These are phyloP conservation scores for Cydia amplana DNA, from an alignment of 1,140 invertebrate species.

Conservation along the genomic window DNA sequence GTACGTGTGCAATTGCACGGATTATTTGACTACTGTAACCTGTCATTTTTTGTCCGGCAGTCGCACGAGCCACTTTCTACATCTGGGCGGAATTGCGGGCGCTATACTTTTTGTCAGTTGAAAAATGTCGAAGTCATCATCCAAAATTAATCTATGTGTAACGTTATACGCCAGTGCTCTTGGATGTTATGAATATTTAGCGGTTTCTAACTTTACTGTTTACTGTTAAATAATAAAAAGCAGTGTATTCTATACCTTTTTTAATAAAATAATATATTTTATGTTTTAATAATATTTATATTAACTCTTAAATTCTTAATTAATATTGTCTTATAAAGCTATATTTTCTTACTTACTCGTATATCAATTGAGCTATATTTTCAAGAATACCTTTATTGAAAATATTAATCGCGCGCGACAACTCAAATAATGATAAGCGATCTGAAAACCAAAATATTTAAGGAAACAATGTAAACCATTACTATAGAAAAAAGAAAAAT, in stretches of 20 bases:
- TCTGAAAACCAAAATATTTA: background rate
- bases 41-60: constrained; percentile 54
- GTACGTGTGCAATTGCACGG: constrained; percentile 76
- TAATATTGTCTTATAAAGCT: no score
- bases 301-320: no score
- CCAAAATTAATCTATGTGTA: constrained; percentile 49
- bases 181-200: constrained; percentile 6
- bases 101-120: constrained; percentile 61
- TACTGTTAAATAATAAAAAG: background rate
- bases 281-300: background rate
- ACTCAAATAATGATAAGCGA: no score
- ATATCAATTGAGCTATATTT: no score
- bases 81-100: constrained; percentile 69
- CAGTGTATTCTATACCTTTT: background rate
- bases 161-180: constrained; percentile 45
- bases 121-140: constrained; percentile 65
- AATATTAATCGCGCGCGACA: no score
- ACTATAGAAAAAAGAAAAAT: background rate
- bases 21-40: constrained; percentile 65
- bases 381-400: no score
- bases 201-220: constrained; percentile 8
- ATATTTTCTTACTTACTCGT: no score
- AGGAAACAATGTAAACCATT: background rate
- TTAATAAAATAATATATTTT: background rate
- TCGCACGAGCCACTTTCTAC: constrained; percentile 75